Evolutionary conservation across 2,113 vertebrate species (phyloP).

Genomic region (Brachyhypopomus gauderio): DNA sequence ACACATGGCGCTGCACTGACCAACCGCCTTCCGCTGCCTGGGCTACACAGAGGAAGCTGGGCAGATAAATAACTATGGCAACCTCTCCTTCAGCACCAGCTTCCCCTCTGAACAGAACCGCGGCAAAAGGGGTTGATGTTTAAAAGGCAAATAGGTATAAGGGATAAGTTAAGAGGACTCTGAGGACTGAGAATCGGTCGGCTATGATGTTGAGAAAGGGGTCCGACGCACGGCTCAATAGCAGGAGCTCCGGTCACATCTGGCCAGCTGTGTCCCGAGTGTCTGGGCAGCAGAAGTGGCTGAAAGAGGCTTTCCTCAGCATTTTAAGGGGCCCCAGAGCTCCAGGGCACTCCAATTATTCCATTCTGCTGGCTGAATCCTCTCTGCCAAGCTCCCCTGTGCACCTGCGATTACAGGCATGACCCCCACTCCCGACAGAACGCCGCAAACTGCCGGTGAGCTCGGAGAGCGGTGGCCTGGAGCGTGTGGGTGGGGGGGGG

Average conservation of each 20-base stretch:
- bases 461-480: conserved; percentile 7
- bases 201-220: conserved; percentile 23
- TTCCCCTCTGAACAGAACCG: conserved; percentile 13
- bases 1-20: background rate
- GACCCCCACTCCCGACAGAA: conserved; percentile 28
- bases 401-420: conserved; percentile 36
- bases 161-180: conserved; percentile 34
- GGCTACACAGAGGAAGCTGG: conserved; percentile 29
- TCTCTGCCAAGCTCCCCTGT: conserved; percentile 16
- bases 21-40: background rate
- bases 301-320: conserved; percentile 17
- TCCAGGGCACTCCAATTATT: conserved; percentile 36
- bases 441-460: conserved; percentile 35
- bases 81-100: conserved; percentile 24
- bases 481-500: conserved; percentile 13
- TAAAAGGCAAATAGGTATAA: conserved; percentile 17
- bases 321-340: conserved; percentile 23
- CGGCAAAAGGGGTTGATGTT: background rate
- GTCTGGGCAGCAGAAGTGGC: background rate
- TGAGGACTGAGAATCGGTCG: conserved; percentile 24
- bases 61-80: conserved; percentile 50
- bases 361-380: conserved; percentile 17
- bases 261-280: conserved; percentile 22
- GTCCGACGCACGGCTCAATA: conserved; percentile 27
- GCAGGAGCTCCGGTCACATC: conserved; percentile 4